phyloP scores from a whole-genome alignment of 2,888 invertebrate genomes.

The Parnassius smintheus region DNA sequence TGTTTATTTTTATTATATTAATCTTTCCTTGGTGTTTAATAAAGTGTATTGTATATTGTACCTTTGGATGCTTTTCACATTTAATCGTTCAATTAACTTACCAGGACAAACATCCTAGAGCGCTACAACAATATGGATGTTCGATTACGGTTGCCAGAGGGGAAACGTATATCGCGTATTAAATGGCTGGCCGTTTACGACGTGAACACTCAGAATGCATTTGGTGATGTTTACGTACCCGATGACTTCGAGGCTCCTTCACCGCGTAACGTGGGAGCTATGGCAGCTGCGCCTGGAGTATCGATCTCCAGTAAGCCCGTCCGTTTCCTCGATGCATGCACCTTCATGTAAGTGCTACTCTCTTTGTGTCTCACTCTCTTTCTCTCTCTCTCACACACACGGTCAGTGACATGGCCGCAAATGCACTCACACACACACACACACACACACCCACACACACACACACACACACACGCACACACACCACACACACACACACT shows the following conservation, averaged over 20 bases:
- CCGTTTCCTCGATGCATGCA: constrained; percentile 89
- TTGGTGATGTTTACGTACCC: constrained; percentile 94
- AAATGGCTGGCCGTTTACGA: constrained; percentile 96
- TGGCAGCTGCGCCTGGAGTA: constrained; percentile 49
- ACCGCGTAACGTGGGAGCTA: constrained; percentile 76
- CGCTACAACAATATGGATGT: constrained; percentile 94
- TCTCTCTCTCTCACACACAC: no score
- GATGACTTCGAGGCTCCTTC: constrained; percentile 94
- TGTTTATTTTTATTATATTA: no score
- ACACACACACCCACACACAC: no score
- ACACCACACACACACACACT: no score
- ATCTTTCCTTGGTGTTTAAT: no score
- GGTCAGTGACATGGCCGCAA: no score
- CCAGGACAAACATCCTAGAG: constrained; percentile 90
- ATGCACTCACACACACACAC: no score
- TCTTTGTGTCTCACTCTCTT: no score
- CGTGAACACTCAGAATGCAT: constrained; percentile 91
- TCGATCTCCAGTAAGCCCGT: constrained; percentile 85
- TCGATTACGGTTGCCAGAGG: constrained; percentile 89
- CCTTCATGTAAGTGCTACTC: constrained; percentile 73
- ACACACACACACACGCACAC: no score
- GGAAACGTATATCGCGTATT: constrained; percentile 91
- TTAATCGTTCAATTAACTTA: no score
- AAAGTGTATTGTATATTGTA: no score
- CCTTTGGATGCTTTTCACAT: no score